A percentile compares a stretch with the other conserved stretches of the same genome.
Evolutionary conservation across 1,140 invertebrate species (phyloP).

Genomic region (Phthorimaea operculella): DNA sequence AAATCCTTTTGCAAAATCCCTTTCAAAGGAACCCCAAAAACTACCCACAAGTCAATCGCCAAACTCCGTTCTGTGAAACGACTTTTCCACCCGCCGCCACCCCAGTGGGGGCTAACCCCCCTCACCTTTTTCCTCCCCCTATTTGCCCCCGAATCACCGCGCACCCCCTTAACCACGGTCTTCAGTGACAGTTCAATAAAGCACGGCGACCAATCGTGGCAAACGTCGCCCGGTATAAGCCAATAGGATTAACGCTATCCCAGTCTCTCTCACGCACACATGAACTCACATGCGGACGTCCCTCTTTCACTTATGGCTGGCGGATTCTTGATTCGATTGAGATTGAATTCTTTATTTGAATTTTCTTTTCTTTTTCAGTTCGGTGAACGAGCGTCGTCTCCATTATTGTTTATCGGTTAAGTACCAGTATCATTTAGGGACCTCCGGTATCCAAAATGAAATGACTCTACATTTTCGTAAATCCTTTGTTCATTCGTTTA

Average conservation of each 20-base stretch:
- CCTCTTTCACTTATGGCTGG: slow-evolving; percentile 36
- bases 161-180: slow-evolving; percentile 59
- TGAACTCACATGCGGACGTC: slow-evolving; percentile 23
- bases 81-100: slow-evolving; percentile 24
- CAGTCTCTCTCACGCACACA: slow-evolving; percentile 26
- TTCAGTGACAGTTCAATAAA: slow-evolving; percentile 67
- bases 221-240: slow-evolving; percentile 66
- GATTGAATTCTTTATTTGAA: slow-evolving; percentile 62
- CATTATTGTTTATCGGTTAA: neutral
- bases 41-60: slow-evolving; percentile 65
- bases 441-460: no score
- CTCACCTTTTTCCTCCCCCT: slow-evolving; percentile 24
- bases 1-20: slow-evolving; percentile 9
- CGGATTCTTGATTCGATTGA: slow-evolving; percentile 63
- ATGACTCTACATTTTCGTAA: neutral
- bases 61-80: slow-evolving; percentile 55
- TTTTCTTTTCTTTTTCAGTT: slow-evolving; percentile 55
- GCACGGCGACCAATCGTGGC: slow-evolving; percentile 62
- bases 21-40: slow-evolving; percentile 53
- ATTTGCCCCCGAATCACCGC: slow-evolving; percentile 58
- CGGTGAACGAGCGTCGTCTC: neutral
- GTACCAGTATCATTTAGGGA: slow-evolving; percentile 1
- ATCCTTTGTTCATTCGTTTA: neutral
- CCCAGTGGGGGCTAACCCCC: slow-evolving; percentile 11
- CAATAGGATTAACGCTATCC: slow-evolving; percentile 63